A percentile compares a stretch with the other conserved stretches of the same genome.
These are phyloP conservation scores for Larimichthys crocea DNA, from an alignment of 2,113 vertebrate species.

Conservation along the genomic window DNA sequence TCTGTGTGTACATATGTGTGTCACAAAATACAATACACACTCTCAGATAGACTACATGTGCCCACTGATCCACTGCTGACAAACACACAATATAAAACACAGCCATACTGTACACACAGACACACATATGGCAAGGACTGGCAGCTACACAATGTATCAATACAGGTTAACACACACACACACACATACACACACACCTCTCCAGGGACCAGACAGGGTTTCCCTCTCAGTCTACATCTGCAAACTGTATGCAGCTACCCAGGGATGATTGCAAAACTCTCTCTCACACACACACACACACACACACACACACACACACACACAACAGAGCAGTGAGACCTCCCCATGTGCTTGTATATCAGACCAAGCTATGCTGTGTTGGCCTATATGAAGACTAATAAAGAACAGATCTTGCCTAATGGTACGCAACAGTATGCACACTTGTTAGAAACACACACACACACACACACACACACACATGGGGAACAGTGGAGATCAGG, in stretches of 20 bases:
- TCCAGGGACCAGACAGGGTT: slow-evolving; percentile 72
- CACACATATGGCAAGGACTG: slow-evolving; percentile 10
- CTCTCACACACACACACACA: slow-evolving; percentile 22
- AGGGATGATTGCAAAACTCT: slow-evolving; percentile 50
- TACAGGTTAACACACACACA: slow-evolving; percentile 1
- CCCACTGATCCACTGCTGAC: slow-evolving; percentile 25
- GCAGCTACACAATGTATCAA: slow-evolving; percentile 43
- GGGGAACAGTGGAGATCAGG: neutral
- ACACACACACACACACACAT: slow-evolving; percentile 23
- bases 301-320: slow-evolving; percentile 19
- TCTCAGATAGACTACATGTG: slow-evolving; percentile 21
- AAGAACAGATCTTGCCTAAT: slow-evolving; percentile 67
- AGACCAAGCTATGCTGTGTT: slow-evolving; percentile 41
- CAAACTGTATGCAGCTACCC: slow-evolving; percentile 52
- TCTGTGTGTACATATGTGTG: slow-evolving; percentile 17
- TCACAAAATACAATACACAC: slow-evolving; percentile 27
- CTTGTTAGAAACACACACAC: slow-evolving; percentile 30
- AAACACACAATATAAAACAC: slow-evolving; percentile 19
- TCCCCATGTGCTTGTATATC: slow-evolving; percentile 47
- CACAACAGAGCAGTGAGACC: slow-evolving; percentile 37
- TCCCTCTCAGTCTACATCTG: slow-evolving; percentile 73
- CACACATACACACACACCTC: slow-evolving; percentile 47
- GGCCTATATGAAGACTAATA: slow-evolving; percentile 69
- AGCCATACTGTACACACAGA: slow-evolving; percentile 1
- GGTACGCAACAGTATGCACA: slow-evolving; percentile 34